Conservation (phyloP, 2,888 invertebrate species). For the Brachypalpus laphriformis region DNA sequence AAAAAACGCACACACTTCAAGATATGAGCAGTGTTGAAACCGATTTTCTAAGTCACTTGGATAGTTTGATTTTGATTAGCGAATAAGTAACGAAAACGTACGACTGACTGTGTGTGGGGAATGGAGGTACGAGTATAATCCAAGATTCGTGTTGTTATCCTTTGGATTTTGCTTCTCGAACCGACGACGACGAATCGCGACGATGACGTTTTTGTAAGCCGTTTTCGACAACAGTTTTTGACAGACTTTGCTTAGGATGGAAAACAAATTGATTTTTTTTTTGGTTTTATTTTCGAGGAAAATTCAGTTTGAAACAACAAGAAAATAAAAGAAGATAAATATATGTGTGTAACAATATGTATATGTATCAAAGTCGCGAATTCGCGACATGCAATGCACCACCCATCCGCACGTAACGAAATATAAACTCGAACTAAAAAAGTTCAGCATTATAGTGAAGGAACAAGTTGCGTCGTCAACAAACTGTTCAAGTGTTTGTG, state of each 20-base stretch:
- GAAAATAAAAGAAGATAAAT: slow-evolving; percentile 32
- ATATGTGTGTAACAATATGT: slow-evolving; percentile 42
- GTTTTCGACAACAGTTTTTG: slow-evolving; percentile 18
- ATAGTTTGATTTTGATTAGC: slow-evolving; percentile 50
- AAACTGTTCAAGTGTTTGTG: slow-evolving; percentile 20
- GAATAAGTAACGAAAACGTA: slow-evolving; percentile 10
- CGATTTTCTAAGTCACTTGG: slow-evolving; percentile 71
- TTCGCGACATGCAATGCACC: slow-evolving; percentile 77
- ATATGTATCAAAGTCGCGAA: slow-evolving; percentile 76
- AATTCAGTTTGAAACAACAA: slow-evolving; percentile 3
- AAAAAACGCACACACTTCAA: slow-evolving; percentile 17
- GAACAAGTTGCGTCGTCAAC: slow-evolving; percentile 66
- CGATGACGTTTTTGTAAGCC: slow-evolving; percentile 3
- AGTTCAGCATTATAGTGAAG: slow-evolving; percentile 42
- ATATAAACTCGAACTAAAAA: slow-evolving; percentile 82
- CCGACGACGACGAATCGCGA: slow-evolving; percentile 45
- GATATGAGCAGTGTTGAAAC: slow-evolving; percentile 49
- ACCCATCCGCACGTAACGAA: slow-evolving; percentile 81
- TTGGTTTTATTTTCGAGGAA: slow-evolving; percentile 11
- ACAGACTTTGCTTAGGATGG: background rate
- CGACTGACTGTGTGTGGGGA: background rate
- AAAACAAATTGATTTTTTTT: background rate
- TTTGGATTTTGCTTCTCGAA: slow-evolving; percentile 17
- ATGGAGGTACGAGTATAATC: slow-evolving; percentile 21
- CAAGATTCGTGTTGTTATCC: slow-evolving; percentile 42